phyloP scores from a whole-genome alignment of 2,888 invertebrate genomes.

The Opisthograptis luteolata region DNA sequence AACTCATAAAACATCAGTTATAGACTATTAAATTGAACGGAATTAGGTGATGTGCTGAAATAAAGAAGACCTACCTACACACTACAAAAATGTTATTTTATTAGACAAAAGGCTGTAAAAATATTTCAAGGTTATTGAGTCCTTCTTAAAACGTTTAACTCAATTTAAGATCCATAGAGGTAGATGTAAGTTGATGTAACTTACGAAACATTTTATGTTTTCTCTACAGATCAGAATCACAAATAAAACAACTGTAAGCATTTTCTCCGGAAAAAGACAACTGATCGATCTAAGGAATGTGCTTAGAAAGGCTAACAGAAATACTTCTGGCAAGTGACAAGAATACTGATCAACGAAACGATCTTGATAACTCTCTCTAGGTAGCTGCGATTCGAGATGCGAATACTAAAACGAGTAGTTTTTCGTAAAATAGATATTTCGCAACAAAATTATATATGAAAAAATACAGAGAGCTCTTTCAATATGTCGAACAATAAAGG shows the following conservation, averaged over 20 bases:
- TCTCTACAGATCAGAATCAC: slow-evolving; percentile 13
- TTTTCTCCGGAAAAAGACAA: slow-evolving; percentile 29
- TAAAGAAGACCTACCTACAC: slow-evolving; percentile 32
- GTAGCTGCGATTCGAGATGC: slow-evolving; percentile 29
- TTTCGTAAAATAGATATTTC: slow-evolving; percentile 8
- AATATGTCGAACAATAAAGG: not conserved
- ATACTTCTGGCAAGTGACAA: slow-evolving; percentile 32
- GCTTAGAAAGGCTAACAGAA: slow-evolving; percentile 35
- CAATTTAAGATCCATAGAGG: not conserved
- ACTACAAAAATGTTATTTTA: slow-evolving; percentile 30
- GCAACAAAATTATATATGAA: not conserved
- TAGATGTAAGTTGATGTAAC: no score
- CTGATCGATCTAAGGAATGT: slow-evolving; percentile 33
- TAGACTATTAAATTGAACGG: slow-evolving; percentile 52
- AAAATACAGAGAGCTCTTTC: slow-evolving; percentile 3
- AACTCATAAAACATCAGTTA: slow-evolving; percentile 54
- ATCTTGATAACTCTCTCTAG: slow-evolving; percentile 38
- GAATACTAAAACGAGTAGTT: slow-evolving; percentile 26
- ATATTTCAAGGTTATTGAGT: slow-evolving; percentile 22
- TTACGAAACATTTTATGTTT: no score
- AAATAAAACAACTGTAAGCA: slow-evolving; percentile 19
- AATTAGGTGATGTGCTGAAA: slow-evolving; percentile 44
- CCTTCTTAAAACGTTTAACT: slow-evolving; percentile 4
- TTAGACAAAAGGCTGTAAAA: slow-evolving; percentile 31
- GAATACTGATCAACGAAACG: slow-evolving; percentile 37